A percentile compares a stretch with the other conserved stretches of the same genome.
phyloP scores from a whole-genome alignment of 1,140 invertebrate species.

The Hydropsyche tenuis region DNA sequence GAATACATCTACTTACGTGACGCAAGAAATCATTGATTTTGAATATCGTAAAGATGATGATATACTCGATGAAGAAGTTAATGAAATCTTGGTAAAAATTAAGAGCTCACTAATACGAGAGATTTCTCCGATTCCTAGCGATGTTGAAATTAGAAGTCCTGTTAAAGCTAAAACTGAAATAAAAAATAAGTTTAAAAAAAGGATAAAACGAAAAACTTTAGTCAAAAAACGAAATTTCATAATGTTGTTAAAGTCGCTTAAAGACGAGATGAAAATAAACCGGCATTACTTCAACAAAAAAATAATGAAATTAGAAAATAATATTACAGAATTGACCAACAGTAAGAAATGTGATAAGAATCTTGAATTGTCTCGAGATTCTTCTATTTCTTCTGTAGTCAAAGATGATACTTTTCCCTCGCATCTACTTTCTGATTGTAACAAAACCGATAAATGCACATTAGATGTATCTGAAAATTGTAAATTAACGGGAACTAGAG shows the following conservation, averaged over 20 bases:
- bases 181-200: conserved; percentile 2
- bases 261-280: background rate
- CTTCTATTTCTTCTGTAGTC: too few species aligned
- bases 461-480: too few species aligned
- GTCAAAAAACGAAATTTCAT: background rate
- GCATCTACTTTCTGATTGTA: too few species aligned
- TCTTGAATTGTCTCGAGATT: too few species aligned
- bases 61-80: conserved; percentile 21
- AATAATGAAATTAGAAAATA: conserved; percentile 1
- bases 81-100: conserved; percentile 28
- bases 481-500: too few species aligned
- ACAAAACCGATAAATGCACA: too few species aligned
- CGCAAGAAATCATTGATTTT: background rate
- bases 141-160: background rate
- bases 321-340: background rate
- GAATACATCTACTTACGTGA: conserved; percentile 1
- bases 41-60: background rate
- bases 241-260: background rate
- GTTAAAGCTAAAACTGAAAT: background rate
- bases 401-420: too few species aligned
- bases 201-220: background rate
- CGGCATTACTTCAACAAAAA: background rate
- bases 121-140: conserved; percentile 28
- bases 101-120: background rate
- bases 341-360: background rate